Conservation (phyloP, 2,797 vertebrate genomes). For the Coranthus polyacanthus region DNA sequence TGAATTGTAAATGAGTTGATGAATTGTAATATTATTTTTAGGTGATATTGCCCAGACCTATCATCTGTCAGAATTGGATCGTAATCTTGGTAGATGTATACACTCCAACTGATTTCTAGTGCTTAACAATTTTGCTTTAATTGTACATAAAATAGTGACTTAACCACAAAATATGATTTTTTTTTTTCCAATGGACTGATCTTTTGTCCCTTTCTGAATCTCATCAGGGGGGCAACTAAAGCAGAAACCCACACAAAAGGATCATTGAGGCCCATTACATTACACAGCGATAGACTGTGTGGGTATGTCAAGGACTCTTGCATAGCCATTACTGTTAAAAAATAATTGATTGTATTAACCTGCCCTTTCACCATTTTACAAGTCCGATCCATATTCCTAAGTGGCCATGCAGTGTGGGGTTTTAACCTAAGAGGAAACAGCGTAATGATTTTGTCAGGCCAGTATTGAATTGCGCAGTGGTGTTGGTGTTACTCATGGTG, state of each 20-base stretch:
- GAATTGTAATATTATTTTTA: conserved; percentile 4
- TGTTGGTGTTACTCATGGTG: conserved; percentile 63
- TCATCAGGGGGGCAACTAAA: conserved; percentile 54
- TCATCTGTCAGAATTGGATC: too few relatives aligned
- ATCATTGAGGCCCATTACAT: conserved; percentile 61
- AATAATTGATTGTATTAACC: conserved; percentile 80
- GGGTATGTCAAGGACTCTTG: conserved; percentile 71
- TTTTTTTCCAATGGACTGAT: conserved; percentile 48
- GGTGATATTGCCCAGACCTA: too few relatives aligned
- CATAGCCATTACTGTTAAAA: conserved; percentile 78
- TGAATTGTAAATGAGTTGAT: conserved; percentile 50
- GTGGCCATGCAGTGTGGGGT: conserved; percentile 64
- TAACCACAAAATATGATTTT: conserved; percentile 42
- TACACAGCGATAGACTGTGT: conserved; percentile 64
- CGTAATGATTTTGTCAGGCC: conserved; percentile 73
- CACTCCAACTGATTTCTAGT: background rate
- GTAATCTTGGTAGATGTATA: background rate
- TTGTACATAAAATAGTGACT: conserved; percentile 31
- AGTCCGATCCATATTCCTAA: conserved; percentile 77
- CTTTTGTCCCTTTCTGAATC: too few relatives aligned
- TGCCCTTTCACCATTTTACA: conserved; percentile 77
- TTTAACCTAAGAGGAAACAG: conserved; percentile 71
- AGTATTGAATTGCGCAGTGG: conserved; percentile 62
- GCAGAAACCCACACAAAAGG: conserved; percentile 66
- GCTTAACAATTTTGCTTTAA: conserved; percentile 54